Conservation (phyloP, 2,113 vertebrate genomes). For the Zeus faber region DNA sequence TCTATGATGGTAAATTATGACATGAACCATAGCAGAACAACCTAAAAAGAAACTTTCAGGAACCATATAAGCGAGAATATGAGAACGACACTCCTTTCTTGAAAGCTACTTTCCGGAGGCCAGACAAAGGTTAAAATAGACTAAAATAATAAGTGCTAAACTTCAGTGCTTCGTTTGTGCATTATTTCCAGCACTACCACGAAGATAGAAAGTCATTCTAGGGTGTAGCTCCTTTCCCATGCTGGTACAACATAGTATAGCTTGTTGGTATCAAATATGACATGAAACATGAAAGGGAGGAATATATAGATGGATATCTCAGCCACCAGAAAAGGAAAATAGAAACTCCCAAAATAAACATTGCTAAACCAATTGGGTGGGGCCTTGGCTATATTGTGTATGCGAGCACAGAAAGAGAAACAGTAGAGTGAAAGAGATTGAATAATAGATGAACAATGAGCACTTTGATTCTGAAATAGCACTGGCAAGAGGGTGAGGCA, state of each 20-base stretch:
- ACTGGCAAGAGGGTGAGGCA: conserved; percentile 31
- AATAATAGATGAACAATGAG: conserved; percentile 75
- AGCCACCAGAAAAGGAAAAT: conserved; percentile 27
- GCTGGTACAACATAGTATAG: background rate
- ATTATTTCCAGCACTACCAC: background rate
- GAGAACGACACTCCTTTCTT: too few species aligned
- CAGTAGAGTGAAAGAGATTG: conserved; percentile 65
- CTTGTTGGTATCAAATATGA: background rate
- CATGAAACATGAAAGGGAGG: background rate
- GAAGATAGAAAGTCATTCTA: background rate
- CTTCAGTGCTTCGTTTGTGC: too few species aligned
- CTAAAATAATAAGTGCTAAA: too few species aligned
- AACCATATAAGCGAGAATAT: too few species aligned
- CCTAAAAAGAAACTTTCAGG: too few species aligned
- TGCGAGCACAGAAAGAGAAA: conserved; percentile 63
- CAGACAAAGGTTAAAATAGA: too few species aligned
- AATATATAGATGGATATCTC: background rate
- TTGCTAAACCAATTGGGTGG: conserved; percentile 59
- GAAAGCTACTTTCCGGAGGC: too few species aligned
- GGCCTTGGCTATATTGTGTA: conserved; percentile 52
- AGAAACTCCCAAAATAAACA: conserved; percentile 54
- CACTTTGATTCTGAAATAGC: conserved; percentile 75
- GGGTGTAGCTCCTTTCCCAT: background rate
- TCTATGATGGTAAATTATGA: too few species aligned
- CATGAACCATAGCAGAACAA: too few species aligned